Evolutionary conservation across 1,140 invertebrate genomes (phyloP).

Genomic region (Kradibia gibbosae): DNA sequence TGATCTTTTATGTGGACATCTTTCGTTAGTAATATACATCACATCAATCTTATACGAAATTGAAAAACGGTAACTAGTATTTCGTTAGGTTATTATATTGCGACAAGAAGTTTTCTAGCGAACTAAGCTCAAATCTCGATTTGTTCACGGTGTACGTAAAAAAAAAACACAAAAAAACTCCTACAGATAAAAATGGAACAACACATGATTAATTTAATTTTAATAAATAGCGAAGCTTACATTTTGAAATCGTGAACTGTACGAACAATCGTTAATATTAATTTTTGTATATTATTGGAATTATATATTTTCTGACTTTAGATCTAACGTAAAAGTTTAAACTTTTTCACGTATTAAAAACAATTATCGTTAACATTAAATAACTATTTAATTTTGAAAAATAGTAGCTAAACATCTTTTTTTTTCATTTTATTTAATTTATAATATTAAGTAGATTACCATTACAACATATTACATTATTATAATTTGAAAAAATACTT

Average conservation of each 20-base stretch:
- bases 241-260: background rate
- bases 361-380: background rate
- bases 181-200: no score
- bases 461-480: background rate
- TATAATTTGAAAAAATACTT: background rate
- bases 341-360: background rate
- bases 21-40: constrained; percentile 24
- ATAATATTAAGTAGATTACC: background rate
- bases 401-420: constrained; percentile 4
- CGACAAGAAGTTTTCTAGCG: background rate
- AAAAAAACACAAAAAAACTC: background rate
- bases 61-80: background rate
- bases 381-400: constrained; percentile 12
- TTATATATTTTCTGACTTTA: constrained; percentile 11
- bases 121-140: background rate
- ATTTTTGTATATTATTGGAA: background rate
- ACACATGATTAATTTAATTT: background rate
- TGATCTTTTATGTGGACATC: constrained; percentile 11
- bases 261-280: background rate
- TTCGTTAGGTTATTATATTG: background rate
- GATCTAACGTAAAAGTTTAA: constrained; percentile 5
- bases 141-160: background rate
- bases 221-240: background rate
- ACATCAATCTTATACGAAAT: background rate
- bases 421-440: background rate